These are phyloP conservation scores for Tokudaia muenninki DNA, from an alignment of 2,797 vertebrate species.

Conservation along the genomic window DNA sequence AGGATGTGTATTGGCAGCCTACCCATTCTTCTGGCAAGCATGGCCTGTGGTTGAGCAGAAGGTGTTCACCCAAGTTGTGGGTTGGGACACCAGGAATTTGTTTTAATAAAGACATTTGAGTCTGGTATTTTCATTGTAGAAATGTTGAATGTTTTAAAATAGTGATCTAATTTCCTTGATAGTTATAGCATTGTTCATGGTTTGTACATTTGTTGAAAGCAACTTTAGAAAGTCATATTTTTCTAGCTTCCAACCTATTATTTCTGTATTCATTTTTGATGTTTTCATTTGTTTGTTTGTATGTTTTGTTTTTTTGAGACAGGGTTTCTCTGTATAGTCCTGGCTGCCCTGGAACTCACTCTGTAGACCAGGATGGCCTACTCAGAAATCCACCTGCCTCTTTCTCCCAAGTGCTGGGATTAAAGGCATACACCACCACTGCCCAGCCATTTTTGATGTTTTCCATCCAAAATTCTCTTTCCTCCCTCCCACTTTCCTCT, in stretches of 20 bases:
- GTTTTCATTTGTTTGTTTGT: not conserved
- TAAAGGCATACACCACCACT: too few relatives aligned
- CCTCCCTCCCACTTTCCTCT: not conserved
- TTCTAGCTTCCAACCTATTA: conserved; percentile 32
- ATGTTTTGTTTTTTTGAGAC: too few relatives aligned
- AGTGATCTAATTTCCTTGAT: conserved; percentile 57
- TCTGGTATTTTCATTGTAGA: conserved; percentile 44
- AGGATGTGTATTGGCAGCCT: not conserved
- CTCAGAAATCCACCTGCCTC: too few relatives aligned
- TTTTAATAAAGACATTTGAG: conserved; percentile 67
- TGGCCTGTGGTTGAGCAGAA: not conserved
- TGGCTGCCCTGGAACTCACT: too few relatives aligned
- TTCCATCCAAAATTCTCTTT: conserved; percentile 47
- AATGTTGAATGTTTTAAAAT: conserved; percentile 62
- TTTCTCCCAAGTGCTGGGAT: too few relatives aligned
- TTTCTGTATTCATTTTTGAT: conserved; percentile 57
- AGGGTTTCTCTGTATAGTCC: too few relatives aligned
- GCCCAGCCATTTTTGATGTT: conserved; percentile 23
- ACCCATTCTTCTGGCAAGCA: not conserved
- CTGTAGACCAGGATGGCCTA: too few relatives aligned
- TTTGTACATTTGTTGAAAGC: conserved; percentile 64
- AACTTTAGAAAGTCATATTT: conserved; percentile 57
- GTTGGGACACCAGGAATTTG: conserved; percentile 34
- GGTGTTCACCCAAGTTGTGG: not conserved
- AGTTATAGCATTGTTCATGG: conserved; percentile 38